Evolutionary conservation across 1,140 invertebrate genomes (phyloP), one percentile per base, ranked within the genome.

Genomic region (Argopecten irradians): DNA sequence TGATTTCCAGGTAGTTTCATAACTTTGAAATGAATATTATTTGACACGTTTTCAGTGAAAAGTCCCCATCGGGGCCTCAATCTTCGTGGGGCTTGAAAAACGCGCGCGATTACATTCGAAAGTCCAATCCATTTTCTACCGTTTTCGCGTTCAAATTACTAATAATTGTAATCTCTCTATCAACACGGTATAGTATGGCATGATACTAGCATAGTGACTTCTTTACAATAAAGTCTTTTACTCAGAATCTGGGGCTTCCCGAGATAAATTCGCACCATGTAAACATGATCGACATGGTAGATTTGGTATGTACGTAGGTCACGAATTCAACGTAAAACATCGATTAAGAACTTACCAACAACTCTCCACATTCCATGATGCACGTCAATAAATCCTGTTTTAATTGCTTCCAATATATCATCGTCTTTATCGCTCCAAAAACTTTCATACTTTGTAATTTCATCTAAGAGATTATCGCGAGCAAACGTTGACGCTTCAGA

Each of bases 391-490:
- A 99, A 99, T 94, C 98, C 98, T 94, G 98, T 97, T 93, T 94
- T 94, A 86, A 96, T 99, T n/a, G 98, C 98, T 94, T 97, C 96
- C 32, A 99, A 95, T 8, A 99, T 97, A 95, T 98, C 97, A 92
- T 98, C 97, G 96, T 99, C 98, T 93, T 98, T 97, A 94, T 99
- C 97, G 85, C 98, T 98, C 98, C 98, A 99, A 94, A 99, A 99
- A 86, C 97, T 97, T 91, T 97, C 97, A 93, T 99, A 98, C 94
- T 97, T 98, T 3, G 99, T 98, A 92, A 99, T 99, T 93, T 98
- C 97, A 93, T 98, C 97, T 97, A 99, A 98, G 83, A 99, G 96
- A 96, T 99, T 97, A 93, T 99, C 97, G 95, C 99, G 98, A 87
- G 98, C 98, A 95, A 98, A 99, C 36, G 97, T 96, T 0, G 98